A percentile compares a stretch with the other conserved stretches of the same genome.
Conservation (phyloP, 2,888 invertebrate species). For the Agonopterix subpropinquella region DNA sequence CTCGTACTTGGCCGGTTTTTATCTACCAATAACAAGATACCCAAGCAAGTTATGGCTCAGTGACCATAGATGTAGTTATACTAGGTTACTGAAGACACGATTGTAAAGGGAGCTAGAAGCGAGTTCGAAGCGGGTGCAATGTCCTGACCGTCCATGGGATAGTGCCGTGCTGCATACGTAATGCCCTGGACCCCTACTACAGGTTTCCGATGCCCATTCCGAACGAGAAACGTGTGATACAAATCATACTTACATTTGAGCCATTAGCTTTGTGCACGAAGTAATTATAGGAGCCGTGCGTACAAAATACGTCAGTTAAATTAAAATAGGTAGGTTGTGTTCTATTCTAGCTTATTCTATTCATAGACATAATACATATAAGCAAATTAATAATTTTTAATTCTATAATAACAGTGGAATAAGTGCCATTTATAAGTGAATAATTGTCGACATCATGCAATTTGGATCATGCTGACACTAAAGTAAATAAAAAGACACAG, state of each 20-base stretch:
- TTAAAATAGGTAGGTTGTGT: too few species aligned
- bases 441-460: too few species aligned
- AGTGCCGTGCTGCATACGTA: constrained; percentile 57
- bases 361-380: not conserved
- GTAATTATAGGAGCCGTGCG: too few species aligned
- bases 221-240: constrained; percentile 1
- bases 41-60: not conserved
- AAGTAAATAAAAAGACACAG: too few species aligned
- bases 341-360: too few species aligned
- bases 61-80: not conserved
- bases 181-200: constrained; percentile 25
- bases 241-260: not conserved
- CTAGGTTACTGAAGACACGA: constrained; percentile 10
- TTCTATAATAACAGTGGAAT: too few species aligned
- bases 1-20: not conserved
- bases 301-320: too few species aligned
- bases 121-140: constrained; percentile 46
- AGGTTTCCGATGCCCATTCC: constrained; percentile 12
- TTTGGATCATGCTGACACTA: too few species aligned
- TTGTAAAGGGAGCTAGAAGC: constrained; percentile 26
- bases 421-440: too few species aligned
- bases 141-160: constrained; percentile 43
- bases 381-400: not conserved
- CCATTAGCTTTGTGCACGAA: too few species aligned
- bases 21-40: not conserved